phyloP scores from a whole-genome alignment of 2,888 invertebrate species.

The Atrina japonica region DNA sequence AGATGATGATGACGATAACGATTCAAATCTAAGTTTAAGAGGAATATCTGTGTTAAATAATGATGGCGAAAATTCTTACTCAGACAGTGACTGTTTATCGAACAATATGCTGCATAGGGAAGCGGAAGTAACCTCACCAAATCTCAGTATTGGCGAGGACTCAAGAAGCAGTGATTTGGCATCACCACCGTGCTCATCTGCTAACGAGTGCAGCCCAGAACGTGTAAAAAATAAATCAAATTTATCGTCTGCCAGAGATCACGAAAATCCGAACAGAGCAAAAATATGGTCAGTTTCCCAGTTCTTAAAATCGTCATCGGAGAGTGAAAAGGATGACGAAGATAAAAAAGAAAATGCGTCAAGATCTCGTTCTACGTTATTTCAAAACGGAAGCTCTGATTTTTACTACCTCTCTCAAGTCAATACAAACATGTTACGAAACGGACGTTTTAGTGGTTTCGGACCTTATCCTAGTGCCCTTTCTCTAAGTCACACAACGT shows the following conservation, averaged over 20 bases:
- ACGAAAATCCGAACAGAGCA: slow-evolving; percentile 51
- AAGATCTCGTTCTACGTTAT: slow-evolving; percentile 42
- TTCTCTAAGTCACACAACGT: slow-evolving; percentile 69
- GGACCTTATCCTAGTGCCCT: slow-evolving; percentile 61
- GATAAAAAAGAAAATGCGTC: slow-evolving; percentile 46
- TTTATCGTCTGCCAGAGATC: slow-evolving; percentile 20
- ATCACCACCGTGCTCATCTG: slow-evolving; percentile 19
- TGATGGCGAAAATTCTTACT: slow-evolving; percentile 32
- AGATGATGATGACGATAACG: slow-evolving; percentile 49
- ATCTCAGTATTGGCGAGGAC: slow-evolving; percentile 40
- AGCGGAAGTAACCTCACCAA: slow-evolving; percentile 36
- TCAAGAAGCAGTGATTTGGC: slow-evolving; percentile 26
- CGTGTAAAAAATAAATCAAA: slow-evolving; percentile 11
- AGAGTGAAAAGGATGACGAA: slow-evolving; percentile 34
- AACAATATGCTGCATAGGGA: slow-evolving; percentile 19
- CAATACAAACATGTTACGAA: slow-evolving; percentile 53
- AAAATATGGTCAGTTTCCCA: slow-evolving; percentile 73
- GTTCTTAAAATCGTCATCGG: slow-evolving; percentile 57
- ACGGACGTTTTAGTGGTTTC: slow-evolving; percentile 63
- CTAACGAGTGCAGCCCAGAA: slow-evolving; percentile 15
- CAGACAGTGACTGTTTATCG: slow-evolving; percentile 33
- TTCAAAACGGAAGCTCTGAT: slow-evolving; percentile 47
- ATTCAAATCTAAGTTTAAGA: slow-evolving; percentile 50
- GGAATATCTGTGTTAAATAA: slow-evolving; percentile 48
- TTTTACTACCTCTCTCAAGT: slow-evolving; percentile 65